Evolutionary conservation across 2,797 vertebrate genomes (phyloP), one percentile per base, ranked within the genome.

Genomic region (Ispidina lecontei): DNA sequence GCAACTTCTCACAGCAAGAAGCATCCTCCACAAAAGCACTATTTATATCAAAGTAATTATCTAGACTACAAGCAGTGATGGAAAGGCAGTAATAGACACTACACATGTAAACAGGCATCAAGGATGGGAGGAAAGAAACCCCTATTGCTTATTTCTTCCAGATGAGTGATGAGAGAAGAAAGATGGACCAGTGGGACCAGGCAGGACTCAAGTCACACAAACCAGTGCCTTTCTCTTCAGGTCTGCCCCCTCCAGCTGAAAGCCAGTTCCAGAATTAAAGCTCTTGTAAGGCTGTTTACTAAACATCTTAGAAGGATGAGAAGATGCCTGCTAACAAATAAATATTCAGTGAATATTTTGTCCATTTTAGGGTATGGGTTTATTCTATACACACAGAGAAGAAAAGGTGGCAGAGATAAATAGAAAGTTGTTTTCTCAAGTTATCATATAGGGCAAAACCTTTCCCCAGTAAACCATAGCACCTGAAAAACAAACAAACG

Each of bases 201-300:
- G 12, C 10, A 44, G 44, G 82, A 55, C 9, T 7, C 3, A 59
- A 83, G 12, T 41, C 46, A 22, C 44, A 19, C 20, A 39, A 29
- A 31, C 7, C 14, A n/a, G 3, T 9, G 9, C 16, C n/a, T 73
- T 49, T 46, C 23, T 23, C 22, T 25, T 25, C 12, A 25, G 7
- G 5, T 52, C 43, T 77, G 46, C 19, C 26, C 28, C 13, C 46
- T 23, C 69, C 55, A 44, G 5, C 0, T 0, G 0, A 46, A 35
- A 20, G 15, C 9, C 44, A 26, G 2, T 20, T 67, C 22, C 56
- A 83, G 70, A 60, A 75, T 10, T 63, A 22, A 75, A 85, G 8
- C 16, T 65, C 31, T 41, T 28, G 17, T 6, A 64, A 49, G 7
- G 63, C 49, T 2, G 3, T 31, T 51, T 58, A 21, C 37, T 23